Evolutionary conservation across 2,888 invertebrate genomes (phyloP).

Genomic region (Cantharis rustica): DNA sequence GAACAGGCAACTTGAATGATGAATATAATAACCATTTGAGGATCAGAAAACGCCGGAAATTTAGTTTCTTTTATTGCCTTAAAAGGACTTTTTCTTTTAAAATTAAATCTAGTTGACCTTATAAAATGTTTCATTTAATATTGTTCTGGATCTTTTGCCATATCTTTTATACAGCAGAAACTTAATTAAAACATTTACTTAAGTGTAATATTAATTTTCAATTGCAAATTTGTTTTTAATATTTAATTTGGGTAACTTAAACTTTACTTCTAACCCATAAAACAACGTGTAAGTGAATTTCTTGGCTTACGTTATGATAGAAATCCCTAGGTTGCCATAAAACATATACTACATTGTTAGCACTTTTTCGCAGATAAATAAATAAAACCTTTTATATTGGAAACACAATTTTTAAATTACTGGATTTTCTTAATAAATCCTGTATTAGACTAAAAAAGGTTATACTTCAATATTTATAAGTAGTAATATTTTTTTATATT

Average conservation of each 20-base stretch:
- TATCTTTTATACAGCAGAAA: neutral
- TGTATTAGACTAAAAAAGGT: neutral
- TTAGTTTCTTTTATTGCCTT: slow-evolving; percentile 49
- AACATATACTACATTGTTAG: slow-evolving; percentile 13
- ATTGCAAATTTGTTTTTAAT: neutral
- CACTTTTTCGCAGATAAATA: slow-evolving; percentile 9
- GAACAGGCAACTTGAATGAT: slow-evolving; percentile 37
- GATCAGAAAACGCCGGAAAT: slow-evolving; percentile 49
- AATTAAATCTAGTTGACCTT: slow-evolving; percentile 2
- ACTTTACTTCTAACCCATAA: neutral
- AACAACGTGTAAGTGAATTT: slow-evolving; percentile 1
- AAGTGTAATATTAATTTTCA: neutral
- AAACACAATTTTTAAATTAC: neutral
- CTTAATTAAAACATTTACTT: neutral
- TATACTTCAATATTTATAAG: neutral
- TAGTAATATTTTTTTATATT: neutral
- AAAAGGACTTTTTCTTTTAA: slow-evolving; percentile 24
- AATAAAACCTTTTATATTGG: slow-evolving; percentile 12
- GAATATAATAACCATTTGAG: slow-evolving; percentile 52
- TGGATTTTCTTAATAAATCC: neutral
- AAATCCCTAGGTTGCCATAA: slow-evolving; percentile 9
- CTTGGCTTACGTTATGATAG: neutral
- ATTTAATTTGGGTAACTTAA: neutral
- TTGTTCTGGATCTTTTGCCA: neutral
- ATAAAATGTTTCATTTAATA: neutral